A percentile compares a stretch with the other conserved stretches of the same genome.
phyloP scores from a whole-genome alignment of 2,797 vertebrate genomes.

The Spinibarbus caldwelli region DNA sequence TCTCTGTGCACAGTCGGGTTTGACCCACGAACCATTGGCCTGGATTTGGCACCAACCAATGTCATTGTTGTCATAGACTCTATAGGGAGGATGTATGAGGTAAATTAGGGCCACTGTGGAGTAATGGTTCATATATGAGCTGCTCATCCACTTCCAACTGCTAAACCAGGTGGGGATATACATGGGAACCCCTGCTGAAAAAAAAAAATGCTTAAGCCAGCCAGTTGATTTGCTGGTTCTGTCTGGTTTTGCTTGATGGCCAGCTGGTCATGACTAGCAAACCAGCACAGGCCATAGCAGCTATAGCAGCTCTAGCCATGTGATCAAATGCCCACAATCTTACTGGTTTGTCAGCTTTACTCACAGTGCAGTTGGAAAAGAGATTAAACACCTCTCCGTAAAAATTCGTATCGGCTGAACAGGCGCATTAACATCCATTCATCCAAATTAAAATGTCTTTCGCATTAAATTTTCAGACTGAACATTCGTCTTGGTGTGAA shows the following conservation, averaged over 20 bases:
- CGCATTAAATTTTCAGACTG: neutral
- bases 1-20: constrained; percentile 30
- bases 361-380: too few relatives aligned
- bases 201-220: neutral
- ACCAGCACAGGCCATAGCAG: neutral
- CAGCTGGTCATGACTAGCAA: neutral
- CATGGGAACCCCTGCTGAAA: neutral
- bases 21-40: constrained; percentile 30
- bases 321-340: neutral
- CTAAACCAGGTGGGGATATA: neutral
- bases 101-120: constrained; percentile 1
- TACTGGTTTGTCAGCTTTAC: neutral
- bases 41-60: constrained; percentile 36
- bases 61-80: constrained; percentile 30
- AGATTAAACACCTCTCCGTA: too few relatives aligned
- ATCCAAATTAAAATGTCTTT: neutral
- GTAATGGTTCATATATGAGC: constrained; percentile 12
- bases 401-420: too few relatives aligned
- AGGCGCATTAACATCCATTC: neutral
- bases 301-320: neutral
- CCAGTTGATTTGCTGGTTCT: neutral
- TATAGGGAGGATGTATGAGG: constrained; percentile 22
- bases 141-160: neutral
- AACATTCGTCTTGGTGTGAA: neutral
- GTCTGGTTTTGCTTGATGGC: neutral